Conservation (phyloP, 2,113 vertebrate genomes). For the Lophochroa leadbeateri region DNA sequence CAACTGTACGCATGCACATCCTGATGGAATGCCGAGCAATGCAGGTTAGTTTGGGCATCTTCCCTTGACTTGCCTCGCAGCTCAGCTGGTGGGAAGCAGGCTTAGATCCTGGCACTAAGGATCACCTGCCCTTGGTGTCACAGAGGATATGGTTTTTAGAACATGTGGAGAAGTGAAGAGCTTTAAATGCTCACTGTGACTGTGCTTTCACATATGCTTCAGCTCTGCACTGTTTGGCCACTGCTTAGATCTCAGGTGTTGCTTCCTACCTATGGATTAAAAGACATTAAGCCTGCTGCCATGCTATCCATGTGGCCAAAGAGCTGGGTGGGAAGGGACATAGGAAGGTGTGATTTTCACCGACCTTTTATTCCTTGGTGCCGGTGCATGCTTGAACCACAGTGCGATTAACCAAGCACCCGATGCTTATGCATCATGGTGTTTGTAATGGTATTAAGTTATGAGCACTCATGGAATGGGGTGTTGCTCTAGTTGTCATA, state of each 20-base stretch:
- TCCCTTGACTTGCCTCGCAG: neutral
- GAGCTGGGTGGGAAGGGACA: neutral
- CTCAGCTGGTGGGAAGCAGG: neutral
- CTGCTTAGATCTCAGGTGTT: neutral
- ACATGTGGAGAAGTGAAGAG: neutral
- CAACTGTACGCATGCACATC: neutral
- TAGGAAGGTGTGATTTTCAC: neutral
- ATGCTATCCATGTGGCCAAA: neutral
- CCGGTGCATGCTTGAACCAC: neutral
- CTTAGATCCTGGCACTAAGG: neutral
- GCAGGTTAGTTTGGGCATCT: neutral
- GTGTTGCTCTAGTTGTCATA: slow-evolving; percentile 53
- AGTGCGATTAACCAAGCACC: neutral
- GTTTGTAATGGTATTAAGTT: slow-evolving; percentile 12
- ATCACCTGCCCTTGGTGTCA: neutral
- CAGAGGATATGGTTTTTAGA: neutral
- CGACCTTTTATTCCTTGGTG: neutral
- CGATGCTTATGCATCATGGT: neutral
- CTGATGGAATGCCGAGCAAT: neutral
- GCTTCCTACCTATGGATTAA: neutral
- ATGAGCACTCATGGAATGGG: slow-evolving; percentile 9
- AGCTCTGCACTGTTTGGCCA: neutral
- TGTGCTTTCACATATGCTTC: neutral
- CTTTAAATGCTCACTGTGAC: neutral
- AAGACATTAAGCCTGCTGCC: neutral